These are phyloP conservation scores for Stichopus horrens DNA, from an alignment of 53 echinoderm and acorn worm genomes.

Conservation along the genomic window DNA sequence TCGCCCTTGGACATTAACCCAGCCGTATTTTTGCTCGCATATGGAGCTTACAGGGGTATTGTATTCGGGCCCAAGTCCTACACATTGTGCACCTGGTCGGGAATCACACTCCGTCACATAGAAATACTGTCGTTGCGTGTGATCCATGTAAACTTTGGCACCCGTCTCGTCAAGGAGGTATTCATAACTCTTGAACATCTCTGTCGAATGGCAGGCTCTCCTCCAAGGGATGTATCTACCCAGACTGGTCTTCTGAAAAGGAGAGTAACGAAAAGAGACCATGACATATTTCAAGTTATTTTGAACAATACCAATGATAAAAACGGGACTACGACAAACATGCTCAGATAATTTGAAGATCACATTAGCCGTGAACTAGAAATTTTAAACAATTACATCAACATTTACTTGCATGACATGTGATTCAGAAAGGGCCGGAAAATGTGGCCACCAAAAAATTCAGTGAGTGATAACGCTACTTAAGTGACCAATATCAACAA, in stretches of 20 bases:
- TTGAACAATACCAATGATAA: background rate
- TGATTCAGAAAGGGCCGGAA: no score
- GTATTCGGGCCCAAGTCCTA: constrained; percentile 17
- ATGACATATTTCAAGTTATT: background rate
- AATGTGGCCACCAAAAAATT: no score
- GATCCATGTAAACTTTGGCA: background rate
- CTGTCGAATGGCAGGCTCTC: background rate
- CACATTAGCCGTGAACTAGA: no score
- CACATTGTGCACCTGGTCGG: background rate
- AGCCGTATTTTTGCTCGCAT: constrained; percentile 37
- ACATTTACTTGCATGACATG: no score
- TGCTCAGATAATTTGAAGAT: no score
- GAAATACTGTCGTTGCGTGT: background rate
- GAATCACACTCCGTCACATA: constrained; percentile 35
- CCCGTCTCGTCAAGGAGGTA: constrained; percentile 18
- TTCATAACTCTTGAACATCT: background rate
- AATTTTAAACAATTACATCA: no score
- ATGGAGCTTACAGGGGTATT: background rate
- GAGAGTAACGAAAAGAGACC: background rate
- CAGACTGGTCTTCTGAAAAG: constrained; percentile 9
- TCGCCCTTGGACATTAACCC: constrained; percentile 16
- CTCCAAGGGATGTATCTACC: background rate
- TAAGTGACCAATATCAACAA: no score
- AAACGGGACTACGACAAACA: background rate
- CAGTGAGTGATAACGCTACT: no score